Evolutionary conservation across 2,113 vertebrate genomes (phyloP).

Genomic region (Nothoprocta pentlandii): DNA sequence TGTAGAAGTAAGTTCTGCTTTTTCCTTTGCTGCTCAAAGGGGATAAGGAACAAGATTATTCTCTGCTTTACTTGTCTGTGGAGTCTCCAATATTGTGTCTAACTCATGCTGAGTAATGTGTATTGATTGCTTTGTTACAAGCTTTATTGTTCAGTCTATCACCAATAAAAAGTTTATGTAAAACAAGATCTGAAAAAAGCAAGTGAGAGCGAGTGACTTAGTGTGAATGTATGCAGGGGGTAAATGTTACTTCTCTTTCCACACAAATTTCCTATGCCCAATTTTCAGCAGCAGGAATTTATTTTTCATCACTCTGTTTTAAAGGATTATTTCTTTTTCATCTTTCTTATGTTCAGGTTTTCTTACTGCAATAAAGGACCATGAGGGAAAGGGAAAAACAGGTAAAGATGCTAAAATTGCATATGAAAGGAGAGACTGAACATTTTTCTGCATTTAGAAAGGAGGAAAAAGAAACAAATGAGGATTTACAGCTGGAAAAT

Average conservation of each 20-base stretch:
- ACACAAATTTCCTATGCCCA: background rate
- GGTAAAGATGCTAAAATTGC: background rate
- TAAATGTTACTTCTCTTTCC: conserved; percentile 22
- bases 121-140: conserved; percentile 68
- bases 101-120: conserved; percentile 48
- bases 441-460: background rate
- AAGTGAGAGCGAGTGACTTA: background rate
- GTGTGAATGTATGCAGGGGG: background rate
- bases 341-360: background rate
- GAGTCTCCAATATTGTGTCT: conserved; percentile 44
- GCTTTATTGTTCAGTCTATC: conserved; percentile 62
- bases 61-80: background rate
- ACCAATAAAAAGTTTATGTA: conserved; percentile 64
- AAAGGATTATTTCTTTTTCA: background rate
- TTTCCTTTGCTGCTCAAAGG: conserved; percentile 21
- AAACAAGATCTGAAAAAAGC: background rate
- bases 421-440: background rate
- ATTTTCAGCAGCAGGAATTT: conserved; percentile 5
- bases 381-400: background rate
- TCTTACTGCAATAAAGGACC: background rate
- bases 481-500: background rate
- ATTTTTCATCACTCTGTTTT: background rate
- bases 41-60: conserved; percentile 33
- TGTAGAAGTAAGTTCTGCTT: conserved; percentile 4
- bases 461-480: background rate